These are phyloP conservation scores for Montipora cactus DNA, from an alignment of 64 coral and sea anemone species.

Conservation along the genomic window DNA sequence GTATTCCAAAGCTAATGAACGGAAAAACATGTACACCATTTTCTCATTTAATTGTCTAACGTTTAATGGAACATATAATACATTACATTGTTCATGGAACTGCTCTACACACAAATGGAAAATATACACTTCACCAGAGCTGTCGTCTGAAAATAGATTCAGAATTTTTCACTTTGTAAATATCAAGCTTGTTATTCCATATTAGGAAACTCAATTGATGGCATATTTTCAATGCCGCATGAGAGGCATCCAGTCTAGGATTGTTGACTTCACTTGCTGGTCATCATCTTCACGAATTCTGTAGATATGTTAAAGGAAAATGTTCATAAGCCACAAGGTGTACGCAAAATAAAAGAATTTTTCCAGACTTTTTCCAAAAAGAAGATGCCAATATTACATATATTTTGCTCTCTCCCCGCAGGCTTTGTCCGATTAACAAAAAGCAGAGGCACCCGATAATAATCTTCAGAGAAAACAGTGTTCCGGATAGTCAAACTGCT, in stretches of 20 bases:
- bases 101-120: neutral
- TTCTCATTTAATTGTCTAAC: neutral
- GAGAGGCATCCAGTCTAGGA: neutral
- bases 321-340: no score
- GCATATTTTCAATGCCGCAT: neutral
- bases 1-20: no score
- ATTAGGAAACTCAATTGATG: neutral
- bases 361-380: no score
- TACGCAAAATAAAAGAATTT: no score
- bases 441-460: no score
- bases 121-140: neutral
- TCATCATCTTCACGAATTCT: conserved; percentile 72
- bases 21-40: neutral
- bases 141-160: neutral
- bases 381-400: no score
- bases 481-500: no score
- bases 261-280: conserved; percentile 9
- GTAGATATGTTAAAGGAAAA: neutral
- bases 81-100: neutral
- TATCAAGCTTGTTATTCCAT: neutral
- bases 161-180: neutral
- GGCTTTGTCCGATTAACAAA: no score
- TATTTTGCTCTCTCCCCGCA: no score
- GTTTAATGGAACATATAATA: neutral
- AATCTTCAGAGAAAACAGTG: no score